phyloP scores from a whole-genome alignment of 2,888 invertebrate genomes.

The Scaptomyza reducta region DNA sequence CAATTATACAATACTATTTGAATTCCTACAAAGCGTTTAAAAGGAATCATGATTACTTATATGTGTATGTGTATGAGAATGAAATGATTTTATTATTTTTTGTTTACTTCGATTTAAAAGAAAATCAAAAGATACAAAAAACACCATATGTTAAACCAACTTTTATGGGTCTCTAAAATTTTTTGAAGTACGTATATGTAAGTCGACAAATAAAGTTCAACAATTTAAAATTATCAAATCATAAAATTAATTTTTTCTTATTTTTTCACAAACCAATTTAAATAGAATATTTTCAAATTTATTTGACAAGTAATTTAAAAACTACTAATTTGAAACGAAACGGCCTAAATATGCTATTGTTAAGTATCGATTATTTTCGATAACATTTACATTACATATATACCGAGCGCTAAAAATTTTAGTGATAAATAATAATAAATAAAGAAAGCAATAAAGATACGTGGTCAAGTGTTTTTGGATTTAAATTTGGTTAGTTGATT shows the following conservation, averaged over 20 bases:
- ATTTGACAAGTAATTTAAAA: background rate
- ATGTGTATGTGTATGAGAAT: conserved; percentile 45
- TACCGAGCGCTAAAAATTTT: no score
- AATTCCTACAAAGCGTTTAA: conserved; percentile 59
- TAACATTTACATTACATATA: background rate
- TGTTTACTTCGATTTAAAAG: conserved; percentile 57
- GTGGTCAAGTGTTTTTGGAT: background rate
- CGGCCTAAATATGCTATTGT: background rate
- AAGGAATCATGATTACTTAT: conserved; percentile 62
- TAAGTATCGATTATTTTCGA: background rate
- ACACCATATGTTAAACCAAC: conserved; percentile 59
- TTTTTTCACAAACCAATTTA: background rate
- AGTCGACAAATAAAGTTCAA: conserved; percentile 76
- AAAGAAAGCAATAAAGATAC: background rate
- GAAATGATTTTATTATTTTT: conserved; percentile 44
- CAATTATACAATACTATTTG: conserved; percentile 50
- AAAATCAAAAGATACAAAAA: conserved; percentile 27
- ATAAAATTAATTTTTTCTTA: background rate
- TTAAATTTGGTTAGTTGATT: background rate
- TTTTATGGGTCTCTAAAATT: conserved; percentile 64
- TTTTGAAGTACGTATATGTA: conserved; percentile 75
- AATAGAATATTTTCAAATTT: background rate
- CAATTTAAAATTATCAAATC: conserved; percentile 62
- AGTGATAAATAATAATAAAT: no score
- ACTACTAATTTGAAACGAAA: background rate